Evolutionary conservation across 2,797 vertebrate genomes (phyloP).

Genomic region (Microchirus variegatus): DNA sequence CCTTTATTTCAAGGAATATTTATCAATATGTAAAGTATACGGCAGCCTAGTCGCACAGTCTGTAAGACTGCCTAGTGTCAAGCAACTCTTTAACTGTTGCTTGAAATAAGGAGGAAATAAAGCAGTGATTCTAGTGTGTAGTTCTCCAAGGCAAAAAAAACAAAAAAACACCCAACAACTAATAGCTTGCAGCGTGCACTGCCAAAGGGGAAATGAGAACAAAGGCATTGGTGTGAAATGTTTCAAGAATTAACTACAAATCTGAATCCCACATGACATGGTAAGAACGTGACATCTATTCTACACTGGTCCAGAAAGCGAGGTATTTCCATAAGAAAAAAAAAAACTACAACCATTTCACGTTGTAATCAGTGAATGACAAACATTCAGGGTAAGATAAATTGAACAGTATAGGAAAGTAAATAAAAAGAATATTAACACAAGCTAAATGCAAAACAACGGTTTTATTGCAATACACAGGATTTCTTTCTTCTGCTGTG

Average conservation of each 20-base stretch:
- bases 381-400: neutral
- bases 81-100: neutral
- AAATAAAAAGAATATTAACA: conserved; percentile 26
- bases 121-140: neutral
- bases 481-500: conserved; percentile 65
- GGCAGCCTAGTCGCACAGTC: too few relatives aligned
- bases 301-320: too few relatives aligned
- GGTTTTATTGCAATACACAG: conserved; percentile 80
- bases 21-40: neutral
- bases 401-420: neutral
- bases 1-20: neutral
- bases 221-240: conserved; percentile 38
- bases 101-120: neutral
- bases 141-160: neutral
- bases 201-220: conserved; percentile 32
- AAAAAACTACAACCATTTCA: too few relatives aligned
- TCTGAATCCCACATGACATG: conserved; percentile 12
- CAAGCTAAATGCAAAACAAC: conserved; percentile 71
- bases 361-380: too few relatives aligned
- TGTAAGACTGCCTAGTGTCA: neutral
- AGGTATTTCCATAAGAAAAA: too few relatives aligned
- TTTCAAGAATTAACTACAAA: conserved; percentile 17
- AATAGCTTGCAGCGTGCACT: conserved; percentile 1
- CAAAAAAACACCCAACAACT: too few relatives aligned
- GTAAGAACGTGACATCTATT: too few relatives aligned